Base-by-base conservation (phyloP, 2,113 vertebrate genomes). In the Oreocharis arfaki region DNA sequence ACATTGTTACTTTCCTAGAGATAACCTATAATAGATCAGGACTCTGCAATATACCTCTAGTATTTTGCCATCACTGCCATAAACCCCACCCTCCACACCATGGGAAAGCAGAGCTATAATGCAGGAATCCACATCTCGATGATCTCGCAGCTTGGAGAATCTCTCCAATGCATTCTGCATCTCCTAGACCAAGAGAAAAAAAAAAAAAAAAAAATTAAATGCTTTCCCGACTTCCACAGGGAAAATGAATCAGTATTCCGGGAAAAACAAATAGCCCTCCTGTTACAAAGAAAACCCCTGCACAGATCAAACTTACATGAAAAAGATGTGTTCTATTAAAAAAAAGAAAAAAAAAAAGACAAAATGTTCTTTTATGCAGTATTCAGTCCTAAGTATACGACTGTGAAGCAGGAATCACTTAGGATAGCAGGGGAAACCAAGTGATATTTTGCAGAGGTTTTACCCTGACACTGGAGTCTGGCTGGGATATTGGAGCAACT, bases 31-130 rank as follows among this genome's bases (percentile, higher is more conserved):
- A 4, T 2, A 49, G 13, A 41, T 22, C 12, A 77, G 52, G 27
- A 57, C 24, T 69, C 39, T 47, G 9, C 13, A 78, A 92, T 39
- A 23, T 90, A 99, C 99, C 98, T 99, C 97, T 47, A 99, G 96
- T 17, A 99, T 97, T 68, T 98, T 97, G 76, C 99, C 99, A 19
- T 99, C 99, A 47, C 97, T 98, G 55, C 99, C 99, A 13, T 99
- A 99, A 91, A 99, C 74, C 2, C 98, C 98, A 49, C 99, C 99
- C 33, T 99, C 99, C 64, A 99, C 98, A 28, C 99, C 99, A 2
- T 99, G 99, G 8, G 99, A 99, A 37, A 99, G 98, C 61, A 99
- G 96, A 75, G 99, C 99, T 80, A 99, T 98, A 65, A 99, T 97
- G 92, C 98, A 98, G 83, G 99, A 99, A 98, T 99, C 98, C 32